phyloP scores from a whole-genome alignment of 2,113 vertebrate species.

The Gobio gobio region DNA sequence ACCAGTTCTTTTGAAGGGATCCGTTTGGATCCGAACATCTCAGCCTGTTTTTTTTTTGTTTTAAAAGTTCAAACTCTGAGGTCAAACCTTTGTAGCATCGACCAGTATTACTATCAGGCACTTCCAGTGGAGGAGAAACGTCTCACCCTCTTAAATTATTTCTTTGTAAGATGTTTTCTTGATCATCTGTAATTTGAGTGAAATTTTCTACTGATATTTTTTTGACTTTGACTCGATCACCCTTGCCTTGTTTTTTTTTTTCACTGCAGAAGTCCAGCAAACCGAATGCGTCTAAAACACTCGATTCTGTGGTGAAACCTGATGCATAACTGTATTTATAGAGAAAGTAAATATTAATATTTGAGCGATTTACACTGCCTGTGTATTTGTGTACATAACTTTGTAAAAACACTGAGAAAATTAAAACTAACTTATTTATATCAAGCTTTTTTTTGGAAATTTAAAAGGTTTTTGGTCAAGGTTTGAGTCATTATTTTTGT shows the following conservation, averaged over 20 bases:
- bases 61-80: conserved; percentile 51
- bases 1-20: background rate
- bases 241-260: conserved; percentile 2
- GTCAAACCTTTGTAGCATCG: conserved; percentile 67
- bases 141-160: conserved; percentile 50
- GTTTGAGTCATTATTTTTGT: conserved; percentile 90
- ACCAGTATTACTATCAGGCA: conserved; percentile 68
- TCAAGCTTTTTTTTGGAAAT: conserved; percentile 83
- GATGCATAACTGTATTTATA: conserved; percentile 62
- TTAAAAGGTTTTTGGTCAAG: conserved; percentile 84
- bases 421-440: conserved; percentile 99
- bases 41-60: background rate
- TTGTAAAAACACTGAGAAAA: conserved; percentile 99
- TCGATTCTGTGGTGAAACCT: conserved; percentile 53
- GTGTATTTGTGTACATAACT: conserved; percentile 96
- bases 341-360: conserved; percentile 57
- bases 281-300: conserved; percentile 41
- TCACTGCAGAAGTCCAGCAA: conserved; percentile 11
- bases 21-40: background rate
- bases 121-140: conserved; percentile 41
- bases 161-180: conserved; percentile 50
- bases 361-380: conserved; percentile 77
- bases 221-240: conserved; percentile 44
- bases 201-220: conserved; percentile 52
- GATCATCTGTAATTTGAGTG: conserved; percentile 47